Conservation (phyloP, 2,888 invertebrate species). For the Dryocosmus kuriphilus region DNA sequence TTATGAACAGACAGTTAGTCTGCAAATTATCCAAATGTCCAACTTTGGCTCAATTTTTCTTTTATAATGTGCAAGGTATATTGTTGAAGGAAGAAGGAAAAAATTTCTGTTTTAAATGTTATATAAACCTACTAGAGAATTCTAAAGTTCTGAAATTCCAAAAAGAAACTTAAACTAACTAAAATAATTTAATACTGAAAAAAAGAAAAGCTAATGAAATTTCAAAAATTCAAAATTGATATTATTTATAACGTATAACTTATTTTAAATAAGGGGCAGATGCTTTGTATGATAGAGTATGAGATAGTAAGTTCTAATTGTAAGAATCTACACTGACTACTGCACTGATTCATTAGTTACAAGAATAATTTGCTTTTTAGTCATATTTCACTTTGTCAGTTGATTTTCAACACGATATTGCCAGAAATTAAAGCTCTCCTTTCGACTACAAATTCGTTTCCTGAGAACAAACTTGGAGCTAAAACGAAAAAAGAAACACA, state of each 20-base stretch:
- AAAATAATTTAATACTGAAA: constrained; percentile 7
- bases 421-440: constrained; percentile 23
- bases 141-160: background rate
- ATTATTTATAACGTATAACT: background rate
- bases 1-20: too few relatives aligned
- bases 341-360: constrained; percentile 61
- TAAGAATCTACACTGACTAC: constrained; percentile 56
- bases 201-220: background rate
- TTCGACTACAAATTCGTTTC: constrained; percentile 1
- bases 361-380: constrained; percentile 66
- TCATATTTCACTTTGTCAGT: constrained; percentile 38
- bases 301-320: constrained; percentile 43
- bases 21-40: too few relatives aligned
- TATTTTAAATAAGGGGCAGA: constrained; percentile 45
- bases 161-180: background rate
- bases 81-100: too few relatives aligned
- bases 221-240: background rate
- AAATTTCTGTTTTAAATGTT: background rate
- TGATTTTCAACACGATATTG: constrained; percentile 35
- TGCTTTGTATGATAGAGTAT: constrained; percentile 46
- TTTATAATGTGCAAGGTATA: too few relatives aligned
- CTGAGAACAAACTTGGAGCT: background rate
- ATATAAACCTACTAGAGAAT: background rate
- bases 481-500: background rate
- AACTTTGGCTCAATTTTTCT: too few relatives aligned